phyloP scores from a whole-genome alignment of 2,797 vertebrate genomes.

The Acrossocheilus wenchowensis region DNA sequence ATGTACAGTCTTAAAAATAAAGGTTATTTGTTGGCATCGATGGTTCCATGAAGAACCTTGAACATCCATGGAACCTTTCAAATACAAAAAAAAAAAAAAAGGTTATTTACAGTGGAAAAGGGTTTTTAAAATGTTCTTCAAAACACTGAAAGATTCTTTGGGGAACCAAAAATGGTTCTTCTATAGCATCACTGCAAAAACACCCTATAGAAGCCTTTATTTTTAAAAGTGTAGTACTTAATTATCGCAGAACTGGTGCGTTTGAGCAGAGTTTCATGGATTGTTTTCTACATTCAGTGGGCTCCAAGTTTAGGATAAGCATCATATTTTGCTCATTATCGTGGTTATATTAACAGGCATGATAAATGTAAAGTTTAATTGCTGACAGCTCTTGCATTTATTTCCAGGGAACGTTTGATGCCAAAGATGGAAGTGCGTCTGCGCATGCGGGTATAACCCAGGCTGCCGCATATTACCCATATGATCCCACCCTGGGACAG shows the following conservation, averaged over 20 bases:
- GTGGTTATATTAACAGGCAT: background rate
- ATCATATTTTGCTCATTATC: background rate
- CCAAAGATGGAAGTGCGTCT: conserved; percentile 91
- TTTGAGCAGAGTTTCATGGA: background rate
- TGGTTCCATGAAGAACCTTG: background rate
- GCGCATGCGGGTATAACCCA: conserved; percentile 92
- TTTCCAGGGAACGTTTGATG: conserved; percentile 92
- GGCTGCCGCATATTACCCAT: conserved; percentile 92
- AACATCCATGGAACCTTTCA: background rate
- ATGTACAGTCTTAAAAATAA: background rate
- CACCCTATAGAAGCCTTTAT: background rate
- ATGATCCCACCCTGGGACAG: conserved; percentile 93
- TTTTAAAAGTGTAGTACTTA: background rate
- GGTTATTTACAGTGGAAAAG: background rate
- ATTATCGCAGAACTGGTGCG: background rate
- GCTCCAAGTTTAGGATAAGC: background rate
- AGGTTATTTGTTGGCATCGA: background rate
- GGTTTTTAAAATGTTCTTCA: background rate
- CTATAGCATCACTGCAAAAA: background rate
- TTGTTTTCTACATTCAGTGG: background rate
- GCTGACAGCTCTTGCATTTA: conserved; percentile 24
- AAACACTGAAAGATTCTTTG: background rate
- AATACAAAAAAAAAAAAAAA: background rate
- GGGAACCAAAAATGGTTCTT: background rate
- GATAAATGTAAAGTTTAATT: background rate